phyloP scores from a whole-genome alignment of 2,797 vertebrate genomes.

The Chelmon rostratus region DNA sequence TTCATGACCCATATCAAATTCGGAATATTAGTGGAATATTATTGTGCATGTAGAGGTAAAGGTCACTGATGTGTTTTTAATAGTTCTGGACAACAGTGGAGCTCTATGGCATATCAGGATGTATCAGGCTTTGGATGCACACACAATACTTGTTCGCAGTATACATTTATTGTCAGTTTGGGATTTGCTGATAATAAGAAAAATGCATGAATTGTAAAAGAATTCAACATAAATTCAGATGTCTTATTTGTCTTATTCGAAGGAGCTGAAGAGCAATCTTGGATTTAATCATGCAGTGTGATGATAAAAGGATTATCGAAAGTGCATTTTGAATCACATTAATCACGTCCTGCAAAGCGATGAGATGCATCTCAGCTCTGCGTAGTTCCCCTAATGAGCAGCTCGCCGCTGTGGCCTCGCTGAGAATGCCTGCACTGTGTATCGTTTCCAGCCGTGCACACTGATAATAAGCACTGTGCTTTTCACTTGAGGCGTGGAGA shows the following conservation, averaged over 20 bases:
- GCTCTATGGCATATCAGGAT: background rate
- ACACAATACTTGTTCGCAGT: background rate
- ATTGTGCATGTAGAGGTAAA: too few species aligned
- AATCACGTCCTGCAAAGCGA: constrained; percentile 31
- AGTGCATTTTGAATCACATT: constrained; percentile 30
- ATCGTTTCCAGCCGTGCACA: constrained; percentile 61
- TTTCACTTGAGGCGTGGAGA: constrained; percentile 49
- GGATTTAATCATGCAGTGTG: constrained; percentile 17
- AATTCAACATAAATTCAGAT: background rate
- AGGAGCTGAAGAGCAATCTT: background rate
- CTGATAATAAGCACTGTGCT: constrained; percentile 64
- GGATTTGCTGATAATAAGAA: background rate
- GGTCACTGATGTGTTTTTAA: background rate
- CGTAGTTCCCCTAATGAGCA: constrained; percentile 40
- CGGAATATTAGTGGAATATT: too few species aligned
- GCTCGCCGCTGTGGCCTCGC: constrained; percentile 14
- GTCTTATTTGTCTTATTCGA: constrained; percentile 9
- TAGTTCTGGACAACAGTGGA: background rate
- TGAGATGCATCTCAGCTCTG: constrained; percentile 4
- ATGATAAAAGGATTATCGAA: constrained; percentile 15
- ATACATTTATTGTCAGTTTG: background rate
- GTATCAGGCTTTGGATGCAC: background rate
- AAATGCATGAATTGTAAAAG: background rate
- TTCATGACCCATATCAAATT: too few species aligned
- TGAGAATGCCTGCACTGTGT: constrained; percentile 42